Base-by-base conservation (phyloP, 2,888 invertebrate genomes). In the Clostera curtula region DNA sequence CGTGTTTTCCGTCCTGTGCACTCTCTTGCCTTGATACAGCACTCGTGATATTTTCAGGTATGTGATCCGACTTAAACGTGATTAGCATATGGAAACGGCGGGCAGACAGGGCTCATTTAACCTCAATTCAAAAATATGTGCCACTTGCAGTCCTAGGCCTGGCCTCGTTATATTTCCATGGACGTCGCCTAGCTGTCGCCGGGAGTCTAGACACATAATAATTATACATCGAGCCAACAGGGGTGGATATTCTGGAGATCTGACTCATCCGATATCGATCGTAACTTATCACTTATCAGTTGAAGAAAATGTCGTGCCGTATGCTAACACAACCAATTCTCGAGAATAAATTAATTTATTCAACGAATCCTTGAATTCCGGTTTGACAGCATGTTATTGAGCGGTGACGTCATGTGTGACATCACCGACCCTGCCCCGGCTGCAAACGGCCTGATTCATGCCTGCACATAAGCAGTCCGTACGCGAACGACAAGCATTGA, bases 221-320 rank as follows among this genome's bases (percentile, higher is more conserved):
- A 75, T 79, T 73, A 71, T 71, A 70, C 60, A 65, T 62, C 56
- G 66, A 69, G 72, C 73, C 69, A 74, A 71, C 67, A 61, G 58
- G 70, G 72, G 72, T 65, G 70, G 64, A 34, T 55, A 48, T 69
- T 64, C 69, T 68, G 60, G 59, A 64, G 64, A 66, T 60, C 63
- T 79, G 79, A 79, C 61, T 79, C 77, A 77, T 59, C 62, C 66
- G 56, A 68, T 63, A 76, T 77, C 74, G 79, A 76, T 77, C 75
- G 66, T 51, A 57, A 67, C 64, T 59, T 61, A 50, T 55, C 49
- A 62, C 59, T 69, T 65, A 61, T 52, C 47, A n/a, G n/a, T n/a
- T n/a, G n/a, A n/a, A 53, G 58, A 57, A 48, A 51, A 62, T 61
- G 63, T 69, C 67, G 61, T 48, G 42, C 40, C 49, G 45, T n/a